A percentile compares a stretch with the other conserved stretches of the same genome.
These are phyloP conservation scores for Eremobia ochroleuca DNA, from an alignment of 2,888 invertebrate species.

Conservation along the genomic window DNA sequence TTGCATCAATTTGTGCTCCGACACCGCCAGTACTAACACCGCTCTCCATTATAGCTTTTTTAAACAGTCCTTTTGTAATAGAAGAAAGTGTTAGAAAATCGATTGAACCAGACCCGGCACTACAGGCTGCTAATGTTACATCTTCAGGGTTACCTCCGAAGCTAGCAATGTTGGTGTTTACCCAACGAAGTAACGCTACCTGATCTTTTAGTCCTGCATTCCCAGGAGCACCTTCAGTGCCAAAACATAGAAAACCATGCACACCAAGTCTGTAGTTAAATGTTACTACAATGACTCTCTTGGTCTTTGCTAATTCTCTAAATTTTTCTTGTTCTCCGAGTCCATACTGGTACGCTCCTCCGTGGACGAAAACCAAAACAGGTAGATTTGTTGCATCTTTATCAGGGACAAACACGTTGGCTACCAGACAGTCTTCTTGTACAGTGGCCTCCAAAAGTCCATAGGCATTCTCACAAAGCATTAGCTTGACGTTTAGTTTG, in stretches of 20 bases:
- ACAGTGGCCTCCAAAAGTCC: too few species aligned
- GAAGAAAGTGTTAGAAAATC: constrained; percentile 78
- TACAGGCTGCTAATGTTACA: constrained; percentile 78
- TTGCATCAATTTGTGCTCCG: constrained; percentile 75
- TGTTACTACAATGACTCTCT: constrained; percentile 75
- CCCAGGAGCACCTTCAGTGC: constrained; percentile 78
- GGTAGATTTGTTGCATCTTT: constrained; percentile 72
- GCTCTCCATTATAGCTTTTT: constrained; percentile 79
- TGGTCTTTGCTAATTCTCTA: constrained; percentile 68
- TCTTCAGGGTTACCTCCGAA: constrained; percentile 83
- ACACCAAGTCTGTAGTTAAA: constrained; percentile 80
- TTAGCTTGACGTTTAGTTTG: too few species aligned
- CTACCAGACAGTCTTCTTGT: constrained; percentile 80
- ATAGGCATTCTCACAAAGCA: too few species aligned
- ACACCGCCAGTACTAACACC: constrained; percentile 72
- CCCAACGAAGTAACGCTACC: constrained; percentile 78
- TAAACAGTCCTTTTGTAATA: constrained; percentile 75
- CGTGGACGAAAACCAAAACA: constrained; percentile 84
- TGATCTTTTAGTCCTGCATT: constrained; percentile 85
- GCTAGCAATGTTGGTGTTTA: constrained; percentile 76
- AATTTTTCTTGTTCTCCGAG: constrained; percentile 70
- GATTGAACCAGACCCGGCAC: constrained; percentile 78
- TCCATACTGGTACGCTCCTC: constrained; percentile 83
- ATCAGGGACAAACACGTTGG: constrained; percentile 80
- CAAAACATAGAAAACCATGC: constrained; percentile 80